phyloP scores from a whole-genome alignment of 2,113 vertebrate genomes.

The Ceyx margarethae region DNA sequence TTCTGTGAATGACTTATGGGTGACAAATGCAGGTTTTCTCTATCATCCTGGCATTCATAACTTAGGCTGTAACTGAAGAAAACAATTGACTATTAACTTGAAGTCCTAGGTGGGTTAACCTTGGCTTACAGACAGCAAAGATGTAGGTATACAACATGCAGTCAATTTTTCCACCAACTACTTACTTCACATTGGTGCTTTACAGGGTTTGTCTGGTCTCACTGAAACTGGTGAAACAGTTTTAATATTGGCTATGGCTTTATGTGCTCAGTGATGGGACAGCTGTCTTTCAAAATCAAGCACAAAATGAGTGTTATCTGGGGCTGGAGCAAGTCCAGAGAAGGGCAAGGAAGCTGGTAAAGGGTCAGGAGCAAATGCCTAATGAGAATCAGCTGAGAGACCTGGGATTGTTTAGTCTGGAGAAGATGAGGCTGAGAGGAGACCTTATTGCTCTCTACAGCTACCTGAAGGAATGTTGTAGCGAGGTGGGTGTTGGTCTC shows the following conservation, averaged over 20 bases:
- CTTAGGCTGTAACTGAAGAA: neutral
- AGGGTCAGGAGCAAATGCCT: too few species aligned
- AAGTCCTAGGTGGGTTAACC: neutral
- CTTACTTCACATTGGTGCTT: neutral
- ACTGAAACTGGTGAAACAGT: neutral
- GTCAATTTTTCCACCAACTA: fast-evolving
- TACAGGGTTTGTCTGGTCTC: neutral
- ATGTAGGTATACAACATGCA: neutral
- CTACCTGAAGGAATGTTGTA: too few species aligned
- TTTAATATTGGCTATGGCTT: neutral
- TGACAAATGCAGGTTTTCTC: neutral
- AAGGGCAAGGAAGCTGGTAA: too few species aligned
- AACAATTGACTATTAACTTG: neutral
- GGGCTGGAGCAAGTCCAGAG: too few species aligned
- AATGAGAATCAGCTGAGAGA: too few species aligned
- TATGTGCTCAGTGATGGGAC: neutral
- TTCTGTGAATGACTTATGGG: neutral
- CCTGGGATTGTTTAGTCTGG: too few species aligned
- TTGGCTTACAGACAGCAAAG: neutral
- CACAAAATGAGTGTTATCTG: too few species aligned
- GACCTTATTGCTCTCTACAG: too few species aligned
- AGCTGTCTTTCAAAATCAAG: neutral
- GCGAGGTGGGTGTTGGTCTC: too few species aligned
- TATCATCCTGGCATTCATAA: neutral
- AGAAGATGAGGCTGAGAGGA: too few species aligned